Evolutionary conservation across 2,888 invertebrate species (phyloP).

Genomic region (Aelia acuminata): DNA sequence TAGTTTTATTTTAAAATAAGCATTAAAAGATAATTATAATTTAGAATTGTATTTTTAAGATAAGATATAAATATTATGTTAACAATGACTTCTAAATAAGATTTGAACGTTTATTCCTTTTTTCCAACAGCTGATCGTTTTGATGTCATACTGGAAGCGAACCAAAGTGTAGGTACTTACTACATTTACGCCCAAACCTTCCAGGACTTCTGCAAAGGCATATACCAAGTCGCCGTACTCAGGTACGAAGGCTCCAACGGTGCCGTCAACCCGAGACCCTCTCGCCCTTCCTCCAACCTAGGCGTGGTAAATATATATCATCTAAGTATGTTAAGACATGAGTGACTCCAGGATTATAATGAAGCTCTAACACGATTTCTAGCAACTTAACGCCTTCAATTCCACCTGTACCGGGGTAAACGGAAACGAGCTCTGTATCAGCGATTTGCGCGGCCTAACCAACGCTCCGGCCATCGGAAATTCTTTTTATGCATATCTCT

Average conservation of each 20-base stretch:
- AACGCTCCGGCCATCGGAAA: conserved; percentile 23
- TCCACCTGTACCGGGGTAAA: conserved; percentile 29
- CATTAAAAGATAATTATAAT: too few species aligned
- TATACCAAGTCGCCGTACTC: conserved; percentile 63
- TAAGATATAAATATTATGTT: too few species aligned
- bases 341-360: neutral
- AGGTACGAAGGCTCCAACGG: conserved; percentile 53
- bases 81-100: too few species aligned
- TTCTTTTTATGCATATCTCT: neutral
- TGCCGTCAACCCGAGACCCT: neutral
- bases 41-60: too few species aligned
- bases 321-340: neutral
- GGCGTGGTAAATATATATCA: conserved; percentile 44
- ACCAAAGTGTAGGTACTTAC: conserved; percentile 61
- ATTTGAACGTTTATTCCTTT: too few species aligned
- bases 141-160: conserved; percentile 64
- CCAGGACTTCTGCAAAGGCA: conserved; percentile 57
- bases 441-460: neutral
- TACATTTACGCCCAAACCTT: conserved; percentile 64
- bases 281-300: neutral
- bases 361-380: neutral
- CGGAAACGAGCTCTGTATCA: conserved; percentile 24
- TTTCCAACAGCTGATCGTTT: conserved; percentile 64
- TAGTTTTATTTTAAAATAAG: too few species aligned
- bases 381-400: conserved; percentile 43